phyloP scores from a whole-genome alignment of 2,797 vertebrate genomes.

The Crocidura indochinensis region DNA sequence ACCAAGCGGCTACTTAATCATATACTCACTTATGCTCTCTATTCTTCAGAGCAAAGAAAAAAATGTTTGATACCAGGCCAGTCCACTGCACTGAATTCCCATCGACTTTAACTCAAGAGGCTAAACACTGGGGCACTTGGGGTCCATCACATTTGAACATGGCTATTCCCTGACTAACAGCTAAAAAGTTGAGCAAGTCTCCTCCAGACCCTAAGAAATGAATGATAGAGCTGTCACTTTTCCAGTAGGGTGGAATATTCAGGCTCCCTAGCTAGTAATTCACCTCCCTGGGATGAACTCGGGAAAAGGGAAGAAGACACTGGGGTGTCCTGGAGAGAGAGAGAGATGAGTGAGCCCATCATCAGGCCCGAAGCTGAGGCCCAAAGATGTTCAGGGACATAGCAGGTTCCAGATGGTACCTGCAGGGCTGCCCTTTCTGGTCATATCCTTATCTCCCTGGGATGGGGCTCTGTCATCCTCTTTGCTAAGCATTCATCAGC shows the following conservation, averaged over 20 bases:
- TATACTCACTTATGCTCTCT: no score
- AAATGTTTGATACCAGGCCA: neutral
- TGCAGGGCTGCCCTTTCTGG: no score
- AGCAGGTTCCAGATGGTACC: no score
- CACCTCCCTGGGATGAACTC: neutral
- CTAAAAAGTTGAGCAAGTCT: constrained; percentile 69
- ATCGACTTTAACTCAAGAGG: neutral
- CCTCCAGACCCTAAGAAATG: constrained; percentile 73
- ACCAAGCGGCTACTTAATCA: neutral
- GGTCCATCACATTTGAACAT: constrained; percentile 54
- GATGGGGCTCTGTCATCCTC: no score
- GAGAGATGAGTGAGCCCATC: neutral
- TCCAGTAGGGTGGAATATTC: no score
- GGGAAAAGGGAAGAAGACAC: neutral
- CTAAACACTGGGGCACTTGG: constrained; percentile 61
- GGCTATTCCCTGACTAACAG: constrained; percentile 70
- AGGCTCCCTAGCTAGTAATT: no score
- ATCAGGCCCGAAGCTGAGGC: neutral
- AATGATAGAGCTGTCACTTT: constrained; percentile 25
- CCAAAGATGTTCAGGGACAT: neutral
- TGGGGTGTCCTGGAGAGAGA: neutral
- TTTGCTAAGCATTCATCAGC: no score
- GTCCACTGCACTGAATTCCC: constrained; percentile 35
- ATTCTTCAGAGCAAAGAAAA: neutral
- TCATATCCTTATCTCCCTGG: no score